These are phyloP conservation scores for Chrysodeixis includens DNA, from an alignment of 2,888 invertebrate genomes.

Conservation along the genomic window DNA sequence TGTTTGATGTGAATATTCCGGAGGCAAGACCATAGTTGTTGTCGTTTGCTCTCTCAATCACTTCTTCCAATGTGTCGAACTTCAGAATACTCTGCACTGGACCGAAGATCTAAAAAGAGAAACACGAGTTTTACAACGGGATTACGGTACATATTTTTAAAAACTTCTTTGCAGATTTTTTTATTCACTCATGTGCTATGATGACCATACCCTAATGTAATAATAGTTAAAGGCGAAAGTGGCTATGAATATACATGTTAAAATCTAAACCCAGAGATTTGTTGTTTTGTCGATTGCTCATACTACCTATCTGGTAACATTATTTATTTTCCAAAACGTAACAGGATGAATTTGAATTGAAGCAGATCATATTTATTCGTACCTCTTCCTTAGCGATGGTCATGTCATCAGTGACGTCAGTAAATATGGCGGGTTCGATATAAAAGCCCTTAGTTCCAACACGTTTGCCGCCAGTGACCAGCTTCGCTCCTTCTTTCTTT, in stretches of 20 bases:
- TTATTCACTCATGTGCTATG: too few species aligned
- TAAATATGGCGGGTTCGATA: slow-evolving; percentile 93
- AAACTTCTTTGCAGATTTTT: too few species aligned
- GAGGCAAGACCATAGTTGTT: slow-evolving; percentile 95
- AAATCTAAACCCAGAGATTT: too few species aligned
- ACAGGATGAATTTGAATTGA: too few species aligned
- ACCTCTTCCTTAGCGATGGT: slow-evolving; percentile 94
- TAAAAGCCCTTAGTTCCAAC: slow-evolving; percentile 92
- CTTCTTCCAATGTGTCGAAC: slow-evolving; percentile 94
- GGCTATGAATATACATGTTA: too few species aligned
- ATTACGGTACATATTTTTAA: too few species aligned
- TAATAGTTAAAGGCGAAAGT: too few species aligned
- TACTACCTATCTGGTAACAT: too few species aligned
- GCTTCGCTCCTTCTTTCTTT: slow-evolving; percentile 93
- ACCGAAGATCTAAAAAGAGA: slow-evolving; percentile 93
- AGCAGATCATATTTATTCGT: neutral
- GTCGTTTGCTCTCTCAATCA: slow-evolving; percentile 94
- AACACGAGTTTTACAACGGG: neutral
- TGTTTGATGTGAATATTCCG: slow-evolving; percentile 94
- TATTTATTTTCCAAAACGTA: too few species aligned
- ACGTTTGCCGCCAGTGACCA: slow-evolving; percentile 92
- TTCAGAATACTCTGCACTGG: slow-evolving; percentile 96
- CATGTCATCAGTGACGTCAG: slow-evolving; percentile 93
- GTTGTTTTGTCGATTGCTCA: too few species aligned
- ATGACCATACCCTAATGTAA: too few species aligned